Percentiles rank a stretch among this genome's conserved stretches.
phyloP scores from a whole-genome alignment of 2,888 invertebrate genomes.

The Oligia latruncula region DNA sequence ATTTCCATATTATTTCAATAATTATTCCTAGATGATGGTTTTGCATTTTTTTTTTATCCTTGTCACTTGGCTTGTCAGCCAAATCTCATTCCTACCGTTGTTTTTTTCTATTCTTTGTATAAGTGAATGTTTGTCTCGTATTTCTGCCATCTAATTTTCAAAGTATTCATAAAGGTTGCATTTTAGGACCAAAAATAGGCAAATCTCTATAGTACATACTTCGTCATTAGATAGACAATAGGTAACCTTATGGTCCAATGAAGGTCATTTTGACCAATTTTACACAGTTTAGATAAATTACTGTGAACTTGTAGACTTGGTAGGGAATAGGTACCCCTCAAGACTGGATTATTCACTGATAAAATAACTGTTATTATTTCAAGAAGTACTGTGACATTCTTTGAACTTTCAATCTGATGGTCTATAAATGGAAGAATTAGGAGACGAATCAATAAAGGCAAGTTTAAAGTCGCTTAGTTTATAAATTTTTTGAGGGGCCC shows the following conservation, averaged over 20 bases:
- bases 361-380: slow-evolving; percentile 7
- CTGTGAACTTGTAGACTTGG: slow-evolving; percentile 17
- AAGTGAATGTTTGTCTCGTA: too few relatives aligned
- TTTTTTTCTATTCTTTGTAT: background rate
- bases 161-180: too few relatives aligned
- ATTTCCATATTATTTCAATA: background rate
- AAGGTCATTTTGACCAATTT: background rate
- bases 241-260: background rate
- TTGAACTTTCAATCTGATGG: background rate
- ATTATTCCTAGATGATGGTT: background rate
- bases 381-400: background rate
- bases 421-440: background rate
- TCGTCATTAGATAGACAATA: background rate
- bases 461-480: background rate
- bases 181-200: too few relatives aligned
- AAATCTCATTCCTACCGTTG: background rate
- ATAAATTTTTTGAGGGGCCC: background rate
- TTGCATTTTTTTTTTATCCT: background rate
- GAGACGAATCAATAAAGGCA: background rate
- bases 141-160: too few relatives aligned
- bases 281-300: background rate
- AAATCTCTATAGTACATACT: too few relatives aligned
- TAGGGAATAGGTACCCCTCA: background rate
- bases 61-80: background rate
- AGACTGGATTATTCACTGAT: slow-evolving; percentile 24